Conservation (phyloP, 2,113 vertebrate species). For the Dasyornis broadbenti region DNA sequence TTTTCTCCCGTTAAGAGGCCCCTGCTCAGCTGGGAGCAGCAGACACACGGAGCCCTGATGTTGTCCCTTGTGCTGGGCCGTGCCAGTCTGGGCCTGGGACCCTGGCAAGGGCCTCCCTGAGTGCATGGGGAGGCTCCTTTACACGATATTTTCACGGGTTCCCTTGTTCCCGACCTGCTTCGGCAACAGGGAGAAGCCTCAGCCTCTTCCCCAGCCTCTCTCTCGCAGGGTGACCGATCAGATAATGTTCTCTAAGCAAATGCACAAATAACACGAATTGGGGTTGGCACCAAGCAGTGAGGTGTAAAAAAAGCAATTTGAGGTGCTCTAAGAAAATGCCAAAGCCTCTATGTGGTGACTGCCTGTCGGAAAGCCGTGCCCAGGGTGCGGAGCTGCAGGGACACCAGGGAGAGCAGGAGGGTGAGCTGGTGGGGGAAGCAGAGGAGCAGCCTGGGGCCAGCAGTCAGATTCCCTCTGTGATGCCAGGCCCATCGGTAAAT, state of each 20-base stretch:
- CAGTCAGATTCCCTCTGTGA: fast-evolving
- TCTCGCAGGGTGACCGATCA: constrained; percentile 71
- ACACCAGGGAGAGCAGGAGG: background rate
- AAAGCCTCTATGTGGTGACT: constrained; percentile 40
- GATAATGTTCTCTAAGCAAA: constrained; percentile 74
- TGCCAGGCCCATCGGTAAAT: fast-evolving
- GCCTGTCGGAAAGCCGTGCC: constrained; percentile 18
- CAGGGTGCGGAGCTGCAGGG: background rate
- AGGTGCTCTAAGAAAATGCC: constrained; percentile 71
- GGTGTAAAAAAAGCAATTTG: constrained; percentile 79
- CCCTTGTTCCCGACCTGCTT: background rate
- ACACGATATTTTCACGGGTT: background rate
- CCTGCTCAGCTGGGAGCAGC: background rate
- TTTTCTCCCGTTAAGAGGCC: background rate
- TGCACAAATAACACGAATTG: constrained; percentile 74
- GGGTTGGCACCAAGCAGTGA: constrained; percentile 75
- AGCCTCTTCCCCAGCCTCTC: constrained; percentile 49
- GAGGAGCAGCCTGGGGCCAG: fast-evolving
- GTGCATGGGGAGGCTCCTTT: fast-evolving
- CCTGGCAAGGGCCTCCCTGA: background rate
- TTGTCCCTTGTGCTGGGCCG: background rate
- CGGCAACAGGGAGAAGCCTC: background rate
- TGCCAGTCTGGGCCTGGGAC: background rate
- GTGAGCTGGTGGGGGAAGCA: background rate
- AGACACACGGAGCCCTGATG: background rate